phyloP scores from a whole-genome alignment of 2,113 vertebrate genomes.

The Pica pica region DNA sequence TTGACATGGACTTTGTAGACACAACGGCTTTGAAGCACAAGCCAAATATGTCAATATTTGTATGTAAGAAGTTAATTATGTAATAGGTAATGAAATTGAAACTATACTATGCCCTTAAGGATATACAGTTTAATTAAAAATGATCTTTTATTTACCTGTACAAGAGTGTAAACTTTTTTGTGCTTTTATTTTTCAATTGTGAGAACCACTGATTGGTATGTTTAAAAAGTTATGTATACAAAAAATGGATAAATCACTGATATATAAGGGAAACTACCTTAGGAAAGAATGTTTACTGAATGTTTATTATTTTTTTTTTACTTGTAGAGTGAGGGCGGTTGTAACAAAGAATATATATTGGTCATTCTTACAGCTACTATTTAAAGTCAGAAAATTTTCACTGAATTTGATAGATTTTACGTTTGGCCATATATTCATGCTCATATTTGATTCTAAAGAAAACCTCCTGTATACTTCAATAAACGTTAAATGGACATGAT shows the following conservation, averaged over 20 bases:
- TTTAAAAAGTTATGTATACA: conserved; percentile 98
- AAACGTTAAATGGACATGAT: conserved; percentile 89
- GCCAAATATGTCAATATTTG: conserved; percentile 99
- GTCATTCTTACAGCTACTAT: conserved; percentile 90
- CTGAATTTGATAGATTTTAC: conserved; percentile 83
- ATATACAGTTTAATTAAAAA: conserved; percentile 86
- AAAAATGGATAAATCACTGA: conserved; percentile 90
- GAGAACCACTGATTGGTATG: conserved; percentile 99
- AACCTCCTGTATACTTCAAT: conserved; percentile 89
- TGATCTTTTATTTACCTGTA: conserved; percentile 98
- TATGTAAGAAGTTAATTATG: conserved; percentile 99
- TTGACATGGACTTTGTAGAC: conserved; percentile 77
- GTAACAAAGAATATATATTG: conserved; percentile 93
- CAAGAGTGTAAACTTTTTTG: conserved; percentile 99
- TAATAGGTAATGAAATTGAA: conserved; percentile 86
- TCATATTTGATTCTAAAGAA: conserved; percentile 86
- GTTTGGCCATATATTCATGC: conserved; percentile 84
- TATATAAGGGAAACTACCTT: conserved; percentile 97
- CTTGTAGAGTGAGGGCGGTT: conserved; percentile 85
- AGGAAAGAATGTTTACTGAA: conserved; percentile 98
- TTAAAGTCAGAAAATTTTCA: conserved; percentile 85
- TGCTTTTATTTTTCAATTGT: conserved; percentile 98
- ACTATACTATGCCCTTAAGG: conserved; percentile 89
- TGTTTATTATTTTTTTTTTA: conserved; percentile 88
- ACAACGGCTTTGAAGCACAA: conserved; percentile 89